These are phyloP conservation scores for Scaptomyza graminum DNA, from an alignment of 1,140 invertebrate species.

Conservation along the genomic window DNA sequence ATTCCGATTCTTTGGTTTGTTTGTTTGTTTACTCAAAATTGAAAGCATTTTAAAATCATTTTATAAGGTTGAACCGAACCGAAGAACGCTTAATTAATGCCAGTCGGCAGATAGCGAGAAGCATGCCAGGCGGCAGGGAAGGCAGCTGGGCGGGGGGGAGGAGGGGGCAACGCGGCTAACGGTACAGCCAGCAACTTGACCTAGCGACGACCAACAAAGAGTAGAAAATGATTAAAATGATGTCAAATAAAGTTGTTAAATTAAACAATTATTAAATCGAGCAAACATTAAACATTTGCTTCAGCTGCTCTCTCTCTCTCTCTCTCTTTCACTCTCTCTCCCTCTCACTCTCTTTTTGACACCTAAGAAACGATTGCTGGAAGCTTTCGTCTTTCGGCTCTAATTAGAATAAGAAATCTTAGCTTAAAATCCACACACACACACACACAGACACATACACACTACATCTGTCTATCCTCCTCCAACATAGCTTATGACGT, in stretches of 20 bases:
- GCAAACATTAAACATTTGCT: too few relatives aligned
- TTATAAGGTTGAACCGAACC: too few relatives aligned
- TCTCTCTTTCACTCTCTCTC: background rate
- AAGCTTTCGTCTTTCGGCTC: conserved; percentile 16
- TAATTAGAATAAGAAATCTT: conserved; percentile 59
- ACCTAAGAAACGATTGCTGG: conserved; percentile 27
- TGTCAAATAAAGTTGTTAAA: too few relatives aligned
- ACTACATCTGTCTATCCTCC: background rate
- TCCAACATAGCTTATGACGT: conserved; percentile 37
- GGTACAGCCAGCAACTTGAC: conserved; percentile 35
- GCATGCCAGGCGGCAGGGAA: background rate
- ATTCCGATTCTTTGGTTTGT: background rate
- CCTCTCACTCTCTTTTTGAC: too few relatives aligned
- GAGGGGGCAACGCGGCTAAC: conserved; percentile 13
- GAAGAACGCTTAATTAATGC: conserved; percentile 36
- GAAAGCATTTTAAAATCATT: conserved; percentile 35
- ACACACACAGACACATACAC: conserved; percentile 15
- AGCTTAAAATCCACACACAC: conserved; percentile 24
- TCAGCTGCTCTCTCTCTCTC: background rate
- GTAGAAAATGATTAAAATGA: too few relatives aligned
- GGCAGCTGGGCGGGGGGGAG: background rate
- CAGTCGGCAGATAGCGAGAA: conserved; percentile 22
- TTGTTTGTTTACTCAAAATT: conserved; percentile 26
- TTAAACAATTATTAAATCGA: too few relatives aligned
- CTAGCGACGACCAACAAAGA: too few relatives aligned